Base-by-base conservation (phyloP, 2,888 invertebrate genomes). In the Diadegma fenestrale region DNA sequence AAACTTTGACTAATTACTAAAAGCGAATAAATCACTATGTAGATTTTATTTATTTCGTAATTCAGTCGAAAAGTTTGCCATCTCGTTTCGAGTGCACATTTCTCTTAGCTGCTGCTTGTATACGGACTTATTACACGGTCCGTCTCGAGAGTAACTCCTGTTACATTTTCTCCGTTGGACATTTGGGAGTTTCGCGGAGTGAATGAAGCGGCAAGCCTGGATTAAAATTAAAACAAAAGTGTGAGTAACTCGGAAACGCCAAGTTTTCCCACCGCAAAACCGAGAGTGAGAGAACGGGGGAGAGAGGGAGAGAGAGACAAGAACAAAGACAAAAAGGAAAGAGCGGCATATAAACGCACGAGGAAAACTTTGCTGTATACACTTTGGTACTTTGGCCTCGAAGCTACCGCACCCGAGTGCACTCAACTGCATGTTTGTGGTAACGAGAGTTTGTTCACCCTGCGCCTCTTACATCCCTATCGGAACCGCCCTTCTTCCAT, bases 1-100 rank as follows among this genome's bases (percentile, higher is more conserved):
- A 89, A 82, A 87, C 88, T 87, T 89, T 86, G 22, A 26, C 58
- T 26, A 58, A 58, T 86, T 87, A 89, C 88, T 88, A 26, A 26
- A 58, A 58, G 58, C 88, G 86, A 90, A 88, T 89, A 90, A 89
- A 54, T 72, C 33, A 41, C 72, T 37, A 22, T 54, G 30, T 54
- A 54, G 2, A 54, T 37, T 43, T 43, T 45, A 33, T 48, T 45
- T 45, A 48, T 30, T 72, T 37, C 37, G 45, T 72, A 37, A 72
- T 72, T 72, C 22, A 14, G 54, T 72, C 22, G 54, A 72, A 72
- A 72, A 72, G 72, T 72, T 72, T 37, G 54, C 22, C 0, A 7
- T 51, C 51, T 69, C 58, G 85, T 71, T 69, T 41, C 82, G 64
- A 12, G 33, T 37, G 41, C 19, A 51, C 48, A 48, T 58, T 72